Percentiles rank a stretch among this genome's conserved stretches.
Evolutionary conservation across 1,140 invertebrate genomes (phyloP).

Genomic region (Dendroctonus valens): DNA sequence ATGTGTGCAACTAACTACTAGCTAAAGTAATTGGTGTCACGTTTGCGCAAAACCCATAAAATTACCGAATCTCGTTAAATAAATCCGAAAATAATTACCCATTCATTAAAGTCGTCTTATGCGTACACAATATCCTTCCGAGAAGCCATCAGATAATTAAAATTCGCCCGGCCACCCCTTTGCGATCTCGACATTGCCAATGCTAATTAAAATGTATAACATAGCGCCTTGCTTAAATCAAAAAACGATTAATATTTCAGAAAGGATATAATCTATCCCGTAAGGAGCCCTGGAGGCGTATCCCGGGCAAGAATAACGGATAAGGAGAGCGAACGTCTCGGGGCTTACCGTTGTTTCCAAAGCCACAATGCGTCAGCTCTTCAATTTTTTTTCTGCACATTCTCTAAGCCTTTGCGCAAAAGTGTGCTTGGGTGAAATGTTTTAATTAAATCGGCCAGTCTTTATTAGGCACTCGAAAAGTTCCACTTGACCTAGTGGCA

Average conservation of each 20-base stretch:
- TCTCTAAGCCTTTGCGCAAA: too few species aligned
- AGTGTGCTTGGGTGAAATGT: too few species aligned
- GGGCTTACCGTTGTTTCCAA: slow-evolving; percentile 26
- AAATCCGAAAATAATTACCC: too few species aligned
- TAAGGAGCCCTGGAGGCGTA: slow-evolving; percentile 19
- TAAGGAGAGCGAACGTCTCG: slow-evolving; percentile 16
- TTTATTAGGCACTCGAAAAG: background rate
- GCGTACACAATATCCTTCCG: slow-evolving; percentile 5
- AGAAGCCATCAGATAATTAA: slow-evolving; percentile 22
- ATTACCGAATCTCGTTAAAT: too few species aligned
- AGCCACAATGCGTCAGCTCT: slow-evolving; percentile 1
- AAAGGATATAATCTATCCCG: slow-evolving; percentile 43
- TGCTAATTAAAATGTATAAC: slow-evolving; percentile 44
- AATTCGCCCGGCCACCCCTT: slow-evolving; percentile 8
- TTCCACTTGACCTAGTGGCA: background rate
- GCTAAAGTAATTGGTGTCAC: too few species aligned
- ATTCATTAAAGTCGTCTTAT: slow-evolving; percentile 6
- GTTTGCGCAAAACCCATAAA: too few species aligned
- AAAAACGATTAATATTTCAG: slow-evolving; percentile 47
- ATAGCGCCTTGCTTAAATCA: slow-evolving; percentile 42
- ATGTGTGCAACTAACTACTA: too few species aligned
- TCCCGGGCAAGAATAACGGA: slow-evolving; percentile 19
- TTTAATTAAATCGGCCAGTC: too few species aligned
- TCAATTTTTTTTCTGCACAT: too few species aligned
- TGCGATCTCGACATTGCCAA: slow-evolving; percentile 16